Evolutionary conservation across 2,888 invertebrate genomes (phyloP).

Genomic region (Cosmia trapezina): DNA sequence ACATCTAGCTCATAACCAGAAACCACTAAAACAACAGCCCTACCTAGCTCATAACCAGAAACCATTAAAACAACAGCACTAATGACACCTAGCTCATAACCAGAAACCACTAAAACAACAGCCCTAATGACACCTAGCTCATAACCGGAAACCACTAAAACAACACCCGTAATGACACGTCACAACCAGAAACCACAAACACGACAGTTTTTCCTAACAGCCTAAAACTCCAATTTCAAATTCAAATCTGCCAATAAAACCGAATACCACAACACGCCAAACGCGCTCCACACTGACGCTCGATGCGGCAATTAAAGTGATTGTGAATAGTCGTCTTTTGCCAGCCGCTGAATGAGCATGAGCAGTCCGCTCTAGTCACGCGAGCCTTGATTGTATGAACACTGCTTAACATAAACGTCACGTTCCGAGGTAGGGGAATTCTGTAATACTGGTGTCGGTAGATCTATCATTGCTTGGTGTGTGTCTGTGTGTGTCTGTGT

Average conservation of each 20-base stretch:
- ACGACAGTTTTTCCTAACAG: not conserved
- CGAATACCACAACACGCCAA: slow-evolving; percentile 36
- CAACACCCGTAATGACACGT: too few species aligned
- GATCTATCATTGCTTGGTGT: slow-evolving; percentile 16
- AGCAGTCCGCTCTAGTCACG: slow-evolving; percentile 51
- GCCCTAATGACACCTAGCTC: too few species aligned
- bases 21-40: too few species aligned
- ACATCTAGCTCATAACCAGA: too few species aligned
- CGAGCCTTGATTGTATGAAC: slow-evolving; percentile 49
- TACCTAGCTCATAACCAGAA: not conserved
- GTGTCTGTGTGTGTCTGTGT: not conserved
- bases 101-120: too few species aligned
- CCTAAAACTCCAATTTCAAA: slow-evolving; percentile 22
- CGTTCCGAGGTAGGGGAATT: slow-evolving; percentile 19
- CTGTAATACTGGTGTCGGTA: slow-evolving; percentile 13
- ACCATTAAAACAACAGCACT: too few species aligned
- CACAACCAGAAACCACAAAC: not conserved
- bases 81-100: too few species aligned
- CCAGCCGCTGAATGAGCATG: slow-evolving; percentile 57
- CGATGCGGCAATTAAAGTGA: slow-evolving; percentile 69
- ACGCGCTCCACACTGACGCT: slow-evolving; percentile 36
- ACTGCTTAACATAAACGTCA: slow-evolving; percentile 52
- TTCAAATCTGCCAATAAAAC: slow-evolving; percentile 35
- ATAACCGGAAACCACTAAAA: too few species aligned
- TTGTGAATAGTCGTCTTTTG: slow-evolving; percentile 67